phyloP scores from a whole-genome alignment of 2,113 vertebrate genomes.

The Pterocles orientalis region DNA sequence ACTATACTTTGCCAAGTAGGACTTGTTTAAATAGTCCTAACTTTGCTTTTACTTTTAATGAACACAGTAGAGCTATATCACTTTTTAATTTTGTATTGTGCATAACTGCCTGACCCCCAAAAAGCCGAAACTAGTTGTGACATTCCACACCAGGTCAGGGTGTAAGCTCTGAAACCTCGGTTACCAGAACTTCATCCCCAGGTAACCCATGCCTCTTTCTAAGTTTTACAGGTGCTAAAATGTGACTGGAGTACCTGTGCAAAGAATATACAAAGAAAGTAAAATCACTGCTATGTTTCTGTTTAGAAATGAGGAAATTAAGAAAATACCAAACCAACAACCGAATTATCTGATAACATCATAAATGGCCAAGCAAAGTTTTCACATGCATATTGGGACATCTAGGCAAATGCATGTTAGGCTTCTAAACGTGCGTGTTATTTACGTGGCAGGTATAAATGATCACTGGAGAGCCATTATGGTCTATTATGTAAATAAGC shows the following conservation, averaged over 20 bases:
- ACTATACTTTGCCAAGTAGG: neutral
- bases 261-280: neutral
- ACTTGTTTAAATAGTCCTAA: neutral
- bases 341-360: neutral
- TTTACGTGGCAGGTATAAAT: neutral
- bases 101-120: neutral
- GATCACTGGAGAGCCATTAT: neutral
- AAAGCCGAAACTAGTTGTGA: neutral
- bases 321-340: neutral
- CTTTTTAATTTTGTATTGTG: neutral
- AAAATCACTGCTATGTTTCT: neutral
- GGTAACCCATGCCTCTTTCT: neutral
- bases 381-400: neutral
- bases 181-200: neutral
- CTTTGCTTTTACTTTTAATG: neutral
- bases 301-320: neutral
- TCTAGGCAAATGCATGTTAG: neutral
- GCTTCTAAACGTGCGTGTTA: neutral
- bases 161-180: neutral
- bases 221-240: neutral
- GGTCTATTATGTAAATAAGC: conserved; percentile 7
- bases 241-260: neutral
- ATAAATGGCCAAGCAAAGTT: neutral
- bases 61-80: neutral
- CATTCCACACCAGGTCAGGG: neutral